phyloP scores from a whole-genome alignment of 2,797 vertebrate genomes.

The Sebastes ruberrimus region DNA sequence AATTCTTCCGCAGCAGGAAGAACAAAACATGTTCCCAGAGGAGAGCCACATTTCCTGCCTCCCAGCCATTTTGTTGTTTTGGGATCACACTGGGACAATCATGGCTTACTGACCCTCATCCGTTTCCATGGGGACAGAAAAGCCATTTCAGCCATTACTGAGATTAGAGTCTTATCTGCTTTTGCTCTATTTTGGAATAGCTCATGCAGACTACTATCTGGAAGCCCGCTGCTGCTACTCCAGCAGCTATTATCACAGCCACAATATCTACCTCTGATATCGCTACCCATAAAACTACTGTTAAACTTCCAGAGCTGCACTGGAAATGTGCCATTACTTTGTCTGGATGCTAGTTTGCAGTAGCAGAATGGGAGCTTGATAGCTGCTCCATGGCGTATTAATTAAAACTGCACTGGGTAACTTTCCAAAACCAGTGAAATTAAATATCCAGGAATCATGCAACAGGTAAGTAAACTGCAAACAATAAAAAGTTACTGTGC shows the following conservation, averaged over 20 bases:
- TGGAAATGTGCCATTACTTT: background rate
- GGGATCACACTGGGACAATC: constrained; percentile 48
- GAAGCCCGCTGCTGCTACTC: constrained; percentile 21
- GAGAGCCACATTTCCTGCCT: background rate
- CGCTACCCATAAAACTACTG: constrained; percentile 1
- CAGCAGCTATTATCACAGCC: constrained; percentile 33
- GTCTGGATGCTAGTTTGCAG: constrained; percentile 3
- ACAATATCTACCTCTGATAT: constrained; percentile 39
- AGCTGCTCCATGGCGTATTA: background rate
- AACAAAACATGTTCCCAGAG: background rate
- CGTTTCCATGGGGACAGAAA: constrained; percentile 74
- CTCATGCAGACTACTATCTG: constrained; percentile 55
- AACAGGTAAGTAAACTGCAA: background rate
- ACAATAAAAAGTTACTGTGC: background rate
- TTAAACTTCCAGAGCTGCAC: constrained; percentile 17
- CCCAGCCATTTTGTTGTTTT: constrained; percentile 36
- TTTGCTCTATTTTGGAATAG: constrained; percentile 68
- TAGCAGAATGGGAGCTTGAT: background rate
- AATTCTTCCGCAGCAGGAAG: background rate
- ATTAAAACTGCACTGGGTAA: background rate
- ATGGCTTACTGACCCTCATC: constrained; percentile 70
- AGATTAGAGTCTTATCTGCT: constrained; percentile 78
- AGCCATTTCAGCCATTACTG: constrained; percentile 71
- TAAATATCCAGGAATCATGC: background rate
- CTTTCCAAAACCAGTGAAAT: background rate